Evolutionary conservation across 1,140 invertebrate species (phyloP).

Genomic region (Drosophila melanogaster): Release_6_plus_ISO1_MT NT_033777.3:5711501-5712000

Average conservation of each 20-base stretch:
- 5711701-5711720: slow-evolving; percentile 13
- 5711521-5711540: slow-evolving; percentile 85
- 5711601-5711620: slow-evolving; percentile 70
- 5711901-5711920: slow-evolving; percentile 44
- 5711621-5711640: slow-evolving; percentile 60
- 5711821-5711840: slow-evolving; percentile 75
- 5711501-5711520: slow-evolving; percentile 86
- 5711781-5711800: slow-evolving; percentile 88
- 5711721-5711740: slow-evolving; percentile 66
- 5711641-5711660: slow-evolving; percentile 51
- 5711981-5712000: slow-evolving; percentile 68
- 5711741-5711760: slow-evolving; percentile 86
- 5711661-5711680: slow-evolving; percentile 24
- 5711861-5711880: slow-evolving; percentile 39
- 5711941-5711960: slow-evolving; percentile 80
- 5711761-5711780: slow-evolving; percentile 87
- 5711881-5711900: slow-evolving; percentile 28
- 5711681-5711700: slow-evolving; percentile 42
- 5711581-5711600: slow-evolving; percentile 79
- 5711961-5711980: slow-evolving; percentile 82
- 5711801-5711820: slow-evolving; percentile 87
- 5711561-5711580: slow-evolving; percentile 74
- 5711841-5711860: slow-evolving; percentile 55
- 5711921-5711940: slow-evolving; percentile 42
- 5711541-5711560: slow-evolving; percentile 71